Evolutionary conservation across 1,140 invertebrate species (phyloP).

Genomic region (Brachionus manjavacas): DNA sequence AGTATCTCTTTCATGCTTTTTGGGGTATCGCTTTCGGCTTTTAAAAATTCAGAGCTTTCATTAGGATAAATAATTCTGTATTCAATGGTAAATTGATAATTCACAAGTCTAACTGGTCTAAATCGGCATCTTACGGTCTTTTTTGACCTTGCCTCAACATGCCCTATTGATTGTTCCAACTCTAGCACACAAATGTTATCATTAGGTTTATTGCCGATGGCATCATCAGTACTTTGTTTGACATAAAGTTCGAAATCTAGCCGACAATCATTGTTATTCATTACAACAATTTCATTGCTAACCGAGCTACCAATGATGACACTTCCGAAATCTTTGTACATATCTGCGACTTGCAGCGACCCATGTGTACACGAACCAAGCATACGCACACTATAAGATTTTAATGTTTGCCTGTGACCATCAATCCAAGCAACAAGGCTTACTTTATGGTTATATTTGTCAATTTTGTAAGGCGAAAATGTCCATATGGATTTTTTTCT

Average conservation of each 20-base stretch:
- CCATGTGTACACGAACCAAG: slow-evolving; percentile 31
- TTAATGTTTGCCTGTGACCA: slow-evolving; percentile 49
- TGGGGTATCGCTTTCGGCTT: not conserved
- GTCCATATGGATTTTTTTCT: slow-evolving; percentile 52
- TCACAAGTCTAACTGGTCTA: slow-evolving; percentile 48
- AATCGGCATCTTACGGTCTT: slow-evolving; percentile 49
- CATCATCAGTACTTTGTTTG: slow-evolving; percentile 49
- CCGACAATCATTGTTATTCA: slow-evolving; percentile 53
- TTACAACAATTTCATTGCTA: slow-evolving; percentile 48
- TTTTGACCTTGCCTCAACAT: slow-evolving; percentile 51
- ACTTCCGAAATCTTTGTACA: slow-evolving; percentile 54
- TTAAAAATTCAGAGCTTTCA: slow-evolving; percentile 45
- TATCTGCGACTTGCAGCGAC: slow-evolving; percentile 48
- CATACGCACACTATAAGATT: not conserved
- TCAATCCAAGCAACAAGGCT: slow-evolving; percentile 52
- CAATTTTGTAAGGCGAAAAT: slow-evolving; percentile 50
- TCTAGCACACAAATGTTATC: slow-evolving; percentile 47
- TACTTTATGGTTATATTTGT: slow-evolving; percentile 55
- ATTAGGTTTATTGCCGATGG: slow-evolving; percentile 43
- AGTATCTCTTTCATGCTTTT: slow-evolving; percentile 44
- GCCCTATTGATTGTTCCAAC: slow-evolving; percentile 49
- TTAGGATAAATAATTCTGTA: slow-evolving; percentile 53
- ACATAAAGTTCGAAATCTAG: slow-evolving; percentile 51
- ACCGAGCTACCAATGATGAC: slow-evolving; percentile 56
- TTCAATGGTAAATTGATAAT: slow-evolving; percentile 53